Base-by-base conservation (phyloP, 2,888 invertebrate genomes). In the Nymphalis c-album region DNA sequence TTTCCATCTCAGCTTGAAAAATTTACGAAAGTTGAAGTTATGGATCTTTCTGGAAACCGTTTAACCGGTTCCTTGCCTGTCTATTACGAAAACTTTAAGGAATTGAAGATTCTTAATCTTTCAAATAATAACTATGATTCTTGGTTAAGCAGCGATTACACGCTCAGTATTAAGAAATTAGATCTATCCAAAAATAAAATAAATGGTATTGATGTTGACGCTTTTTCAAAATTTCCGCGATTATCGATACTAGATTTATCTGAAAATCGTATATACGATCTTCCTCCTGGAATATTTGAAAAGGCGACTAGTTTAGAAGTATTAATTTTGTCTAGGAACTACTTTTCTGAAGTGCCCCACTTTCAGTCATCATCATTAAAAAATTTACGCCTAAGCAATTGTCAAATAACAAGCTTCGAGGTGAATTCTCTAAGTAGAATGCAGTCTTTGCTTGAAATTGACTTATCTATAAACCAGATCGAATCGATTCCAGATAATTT, bases 181-280 rank as follows among this genome's bases (percentile, higher is more conserved):
- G 95, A 95, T 78, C 81, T 96, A 61, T 95, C 95, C 0, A 91
- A 91, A 53, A 96, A 96, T 80, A 93, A 94, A 63, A 93, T 96
- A 60, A 93, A 90, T 48, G 83, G 80, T 1, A 86, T 96, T 22
- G 94, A 94, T 57, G 84, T 87, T 57, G 91, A 92, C 65, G 93
- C 95, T 0, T 96, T 96, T 79, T 82, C 80, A 22, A 90, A 88
- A 55, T 84, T 95, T 73, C 84, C 90, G 50, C 85, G 91, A 62
- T 83, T 96, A 46, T 90, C 91, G 63, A 85, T 85, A 40, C 82
- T 96, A 18, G 95, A 96, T 82, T 85, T 96, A 76, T 95, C 96
- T 0, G 94, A 93, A 76, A 96, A 96, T 80, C 93, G 94, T 82
- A 90, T 96, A 61, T 87, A 92, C 17, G 81, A 88, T 31, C 80